Conservation (phyloP, 2,113 vertebrate species). For the Psittacula cyanocephala region DNA sequence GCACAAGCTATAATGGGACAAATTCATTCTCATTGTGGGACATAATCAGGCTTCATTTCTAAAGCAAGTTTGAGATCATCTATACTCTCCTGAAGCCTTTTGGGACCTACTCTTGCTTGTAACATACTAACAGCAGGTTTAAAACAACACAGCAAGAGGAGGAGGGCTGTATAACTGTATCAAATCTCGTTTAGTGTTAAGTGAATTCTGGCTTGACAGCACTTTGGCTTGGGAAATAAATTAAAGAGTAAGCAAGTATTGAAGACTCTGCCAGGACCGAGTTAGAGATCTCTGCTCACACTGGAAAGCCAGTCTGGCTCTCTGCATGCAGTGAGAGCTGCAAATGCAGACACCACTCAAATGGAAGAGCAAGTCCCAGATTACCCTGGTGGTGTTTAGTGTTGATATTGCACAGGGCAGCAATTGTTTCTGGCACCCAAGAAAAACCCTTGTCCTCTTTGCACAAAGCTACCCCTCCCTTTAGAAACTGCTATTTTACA, state of each 20-base stretch:
- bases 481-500: neutral
- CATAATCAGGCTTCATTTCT: neutral
- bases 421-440: neutral
- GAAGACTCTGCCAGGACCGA: neutral
- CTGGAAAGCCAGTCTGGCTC: neutral
- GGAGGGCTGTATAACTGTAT: neutral
- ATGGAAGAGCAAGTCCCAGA: neutral
- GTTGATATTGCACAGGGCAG: neutral
- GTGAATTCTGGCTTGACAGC: neutral
- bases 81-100: neutral
- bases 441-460: neutral
- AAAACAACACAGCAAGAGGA: neutral
- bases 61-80: neutral
- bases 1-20: neutral
- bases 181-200: neutral
- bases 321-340: neutral
- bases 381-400: neutral
- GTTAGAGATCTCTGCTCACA: neutral
- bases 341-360: neutral
- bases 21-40: neutral
- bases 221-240: slow-evolving; percentile 13
- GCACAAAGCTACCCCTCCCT: neutral
- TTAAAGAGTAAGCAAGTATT: neutral
- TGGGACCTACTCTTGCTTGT: neutral
- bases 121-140: neutral